phyloP scores from a whole-genome alignment of 2,888 invertebrate genomes.

The Strigamia crassipes region DNA sequence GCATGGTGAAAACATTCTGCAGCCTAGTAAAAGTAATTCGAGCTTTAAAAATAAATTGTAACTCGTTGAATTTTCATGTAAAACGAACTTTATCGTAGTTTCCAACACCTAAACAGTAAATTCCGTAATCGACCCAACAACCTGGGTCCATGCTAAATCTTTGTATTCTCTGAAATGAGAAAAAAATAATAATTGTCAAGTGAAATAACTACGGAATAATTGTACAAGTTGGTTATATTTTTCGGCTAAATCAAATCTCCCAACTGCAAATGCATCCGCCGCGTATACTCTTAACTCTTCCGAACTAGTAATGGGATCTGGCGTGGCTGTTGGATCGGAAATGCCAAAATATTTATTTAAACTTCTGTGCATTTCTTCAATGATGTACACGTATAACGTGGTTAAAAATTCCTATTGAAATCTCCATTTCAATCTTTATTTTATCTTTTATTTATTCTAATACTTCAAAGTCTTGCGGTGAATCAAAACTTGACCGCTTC shows the following conservation, averaged over 20 bases:
- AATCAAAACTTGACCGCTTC: not conserved
- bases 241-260: constrained; percentile 6
- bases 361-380: constrained; percentile 27
- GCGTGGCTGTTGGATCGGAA: not conserved
- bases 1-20: constrained; percentile 20
- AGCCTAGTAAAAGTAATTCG: not conserved
- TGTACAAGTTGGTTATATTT: constrained; percentile 25
- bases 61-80: not conserved
- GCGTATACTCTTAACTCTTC: not conserved
- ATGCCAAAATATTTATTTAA: constrained; percentile 13
- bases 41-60: not conserved
- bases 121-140: constrained; percentile 18
- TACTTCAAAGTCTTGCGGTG: constrained; percentile 10
- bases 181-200: not conserved
- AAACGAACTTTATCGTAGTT: constrained; percentile 10
- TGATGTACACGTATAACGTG: not conserved
- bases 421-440: not conserved
- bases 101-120: constrained; percentile 31
- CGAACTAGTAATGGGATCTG: not conserved
- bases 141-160: not conserved
- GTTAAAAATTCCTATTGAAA: constrained; percentile 9
- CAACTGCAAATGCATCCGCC: not conserved
- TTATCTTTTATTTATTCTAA: not conserved
- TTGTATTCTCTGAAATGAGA: constrained; percentile 5
- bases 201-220: not conserved